phyloP scores from a whole-genome alignment of 2,113 vertebrate species.

The Nansenia antarctica region DNA sequence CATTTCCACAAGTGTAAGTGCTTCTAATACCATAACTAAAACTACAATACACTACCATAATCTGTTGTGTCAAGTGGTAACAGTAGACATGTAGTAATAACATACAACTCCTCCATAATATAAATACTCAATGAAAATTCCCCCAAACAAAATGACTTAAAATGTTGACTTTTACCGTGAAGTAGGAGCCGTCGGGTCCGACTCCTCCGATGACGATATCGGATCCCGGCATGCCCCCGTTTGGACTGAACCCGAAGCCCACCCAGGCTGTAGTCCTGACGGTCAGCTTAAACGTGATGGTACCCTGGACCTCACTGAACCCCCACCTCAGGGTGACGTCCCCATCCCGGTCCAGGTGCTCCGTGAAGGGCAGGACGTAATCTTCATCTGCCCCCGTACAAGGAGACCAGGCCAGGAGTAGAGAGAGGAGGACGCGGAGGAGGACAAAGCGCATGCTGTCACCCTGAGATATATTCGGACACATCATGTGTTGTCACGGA shows the following conservation, averaged over 20 bases:
- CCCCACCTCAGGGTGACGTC: slow-evolving; percentile 71
- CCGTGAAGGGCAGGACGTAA: slow-evolving; percentile 61
- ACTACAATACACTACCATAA: neutral
- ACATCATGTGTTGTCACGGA: too few species aligned
- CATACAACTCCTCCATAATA: too few species aligned
- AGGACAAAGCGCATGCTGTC: slow-evolving; percentile 46
- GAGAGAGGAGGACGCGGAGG: slow-evolving; percentile 18
- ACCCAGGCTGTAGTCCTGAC: slow-evolving; percentile 77
- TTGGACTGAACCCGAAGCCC: slow-evolving; percentile 74
- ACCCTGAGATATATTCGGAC: too few species aligned
- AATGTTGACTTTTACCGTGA: slow-evolving; percentile 64
- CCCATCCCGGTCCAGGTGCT: slow-evolving; percentile 63
- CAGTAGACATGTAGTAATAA: too few species aligned
- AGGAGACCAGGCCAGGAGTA: slow-evolving; percentile 33
- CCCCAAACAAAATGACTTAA: neutral
- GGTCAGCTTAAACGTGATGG: slow-evolving; percentile 73
- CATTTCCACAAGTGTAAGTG: neutral
- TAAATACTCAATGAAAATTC: too few species aligned
- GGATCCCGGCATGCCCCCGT: slow-evolving; percentile 61
- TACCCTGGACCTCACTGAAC: slow-evolving; percentile 58
- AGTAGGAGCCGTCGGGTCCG: slow-evolving; percentile 65
- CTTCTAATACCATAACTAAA: neutral
- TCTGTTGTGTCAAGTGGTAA: too few species aligned
- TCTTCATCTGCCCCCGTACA: slow-evolving; percentile 16
- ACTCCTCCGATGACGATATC: slow-evolving; percentile 78